Percentiles rank a stretch among this genome's conserved stretches.
phyloP scores from a whole-genome alignment of 2,797 vertebrate species.

The Scolopax bukidnonensis region DNA sequence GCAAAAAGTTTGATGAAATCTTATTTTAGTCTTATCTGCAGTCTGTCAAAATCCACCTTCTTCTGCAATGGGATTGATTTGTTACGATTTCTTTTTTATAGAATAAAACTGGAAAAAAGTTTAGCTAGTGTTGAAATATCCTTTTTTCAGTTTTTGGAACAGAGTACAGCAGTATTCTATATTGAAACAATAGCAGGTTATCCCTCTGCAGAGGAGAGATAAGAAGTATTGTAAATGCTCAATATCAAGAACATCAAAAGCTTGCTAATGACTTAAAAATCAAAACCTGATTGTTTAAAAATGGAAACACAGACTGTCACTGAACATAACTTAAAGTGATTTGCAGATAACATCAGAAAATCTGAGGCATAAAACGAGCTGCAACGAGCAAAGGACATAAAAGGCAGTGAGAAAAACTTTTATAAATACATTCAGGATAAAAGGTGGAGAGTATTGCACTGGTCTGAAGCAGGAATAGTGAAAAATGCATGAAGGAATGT shows the following conservation, averaged over 20 bases:
- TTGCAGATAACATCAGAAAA: constrained; percentile 21
- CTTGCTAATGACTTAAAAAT: constrained; percentile 30
- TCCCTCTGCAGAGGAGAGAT: background rate
- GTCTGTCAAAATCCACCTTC: background rate
- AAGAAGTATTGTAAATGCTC: background rate
- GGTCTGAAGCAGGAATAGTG: background rate
- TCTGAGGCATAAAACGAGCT: background rate
- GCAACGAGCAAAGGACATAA: background rate
- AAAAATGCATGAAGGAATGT: constrained; percentile 14
- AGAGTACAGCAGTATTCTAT: background rate
- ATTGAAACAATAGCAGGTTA: background rate
- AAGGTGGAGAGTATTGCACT: background rate
- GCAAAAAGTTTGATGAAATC: background rate
- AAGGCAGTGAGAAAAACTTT: constrained; percentile 12
- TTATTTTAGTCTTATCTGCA: background rate
- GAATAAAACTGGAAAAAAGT: background rate
- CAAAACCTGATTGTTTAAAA: constrained; percentile 8
- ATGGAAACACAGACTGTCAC: background rate
- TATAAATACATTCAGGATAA: background rate
- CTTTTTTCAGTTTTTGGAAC: background rate
- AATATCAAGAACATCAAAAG: constrained; percentile 2
- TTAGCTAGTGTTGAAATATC: background rate
- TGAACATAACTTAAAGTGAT: background rate
- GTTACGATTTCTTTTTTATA: background rate
- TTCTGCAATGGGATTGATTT: background rate